phyloP scores from a whole-genome alignment of 2,797 vertebrate species.

The Macroramphosus scolopax region DNA sequence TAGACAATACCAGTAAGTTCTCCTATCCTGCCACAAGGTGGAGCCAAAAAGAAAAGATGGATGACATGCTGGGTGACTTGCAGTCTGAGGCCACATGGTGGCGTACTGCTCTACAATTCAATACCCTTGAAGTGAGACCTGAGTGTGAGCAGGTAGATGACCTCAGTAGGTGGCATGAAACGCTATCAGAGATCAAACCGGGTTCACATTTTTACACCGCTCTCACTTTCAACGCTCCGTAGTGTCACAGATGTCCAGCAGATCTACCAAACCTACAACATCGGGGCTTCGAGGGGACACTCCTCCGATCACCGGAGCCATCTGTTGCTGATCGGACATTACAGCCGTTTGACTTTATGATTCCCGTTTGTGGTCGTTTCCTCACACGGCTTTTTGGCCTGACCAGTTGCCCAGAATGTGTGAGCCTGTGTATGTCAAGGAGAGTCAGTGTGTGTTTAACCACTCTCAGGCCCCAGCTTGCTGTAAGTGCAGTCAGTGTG shows the following conservation, averaged over 20 bases:
- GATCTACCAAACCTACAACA: slow-evolving; percentile 30
- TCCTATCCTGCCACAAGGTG: slow-evolving; percentile 62
- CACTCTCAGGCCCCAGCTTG: slow-evolving; percentile 52
- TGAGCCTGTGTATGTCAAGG: too few relatives aligned
- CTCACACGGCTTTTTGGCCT: slow-evolving; percentile 65
- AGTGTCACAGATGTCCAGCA: slow-evolving; percentile 30
- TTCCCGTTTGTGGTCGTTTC: slow-evolving; percentile 66
- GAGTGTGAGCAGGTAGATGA: too few relatives aligned
- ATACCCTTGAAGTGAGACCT: too few relatives aligned
- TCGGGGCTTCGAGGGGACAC: slow-evolving; percentile 19
- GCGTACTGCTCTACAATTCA: slow-evolving; percentile 31
- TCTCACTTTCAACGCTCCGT: slow-evolving; percentile 14
- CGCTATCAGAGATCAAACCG: slow-evolving; percentile 13
- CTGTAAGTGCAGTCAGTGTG: slow-evolving; percentile 70
- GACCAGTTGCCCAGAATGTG: slow-evolving; percentile 65
- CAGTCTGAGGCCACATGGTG: slow-evolving; percentile 51
- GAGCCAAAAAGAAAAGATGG: slow-evolving; percentile 72
- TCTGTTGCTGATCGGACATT: slow-evolving; percentile 63
- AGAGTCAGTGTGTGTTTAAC: slow-evolving; percentile 55
- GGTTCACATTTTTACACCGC: slow-evolving; percentile 15
- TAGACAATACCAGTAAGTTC: too few relatives aligned
- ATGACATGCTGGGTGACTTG: background rate
- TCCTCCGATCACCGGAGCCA: slow-evolving; percentile 54
- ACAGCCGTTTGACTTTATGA: slow-evolving; percentile 64
- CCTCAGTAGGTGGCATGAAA: slow-evolving; percentile 22